These are phyloP conservation scores for Thaumetopoea pityocampa DNA, from an alignment of 1,140 invertebrate genomes.

Conservation along the genomic window DNA sequence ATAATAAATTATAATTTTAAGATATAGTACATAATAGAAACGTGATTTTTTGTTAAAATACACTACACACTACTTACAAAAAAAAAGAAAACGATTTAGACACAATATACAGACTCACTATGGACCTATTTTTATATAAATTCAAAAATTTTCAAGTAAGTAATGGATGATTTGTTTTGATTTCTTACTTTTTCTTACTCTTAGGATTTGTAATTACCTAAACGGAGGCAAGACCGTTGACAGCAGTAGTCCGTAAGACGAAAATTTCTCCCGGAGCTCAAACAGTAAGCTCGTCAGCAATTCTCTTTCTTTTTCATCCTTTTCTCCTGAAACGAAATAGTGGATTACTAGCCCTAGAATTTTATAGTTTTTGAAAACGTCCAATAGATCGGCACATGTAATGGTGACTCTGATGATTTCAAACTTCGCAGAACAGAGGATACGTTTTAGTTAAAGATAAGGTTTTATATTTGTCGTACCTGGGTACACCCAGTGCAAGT, in stretches of 20 bases:
- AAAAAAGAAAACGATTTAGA: no score
- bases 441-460: no score
- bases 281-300: slow-evolving; percentile 64
- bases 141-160: neutral
- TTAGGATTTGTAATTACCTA: slow-evolving; percentile 32
- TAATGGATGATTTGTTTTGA: neutral
- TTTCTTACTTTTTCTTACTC: neutral
- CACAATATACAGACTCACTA: no score
- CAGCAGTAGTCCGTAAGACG: slow-evolving; percentile 55
- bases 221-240: slow-evolving; percentile 61
- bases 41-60: no score
- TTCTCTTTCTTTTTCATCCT: slow-evolving; percentile 64
- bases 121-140: no score
- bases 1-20: no score
- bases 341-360: neutral
- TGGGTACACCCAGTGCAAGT: slow-evolving; percentile 80
- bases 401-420: no score
- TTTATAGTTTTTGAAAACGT: neutral
- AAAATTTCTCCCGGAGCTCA: slow-evolving; percentile 64
- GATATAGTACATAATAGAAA: no score
- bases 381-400: neutral
- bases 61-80: no score
- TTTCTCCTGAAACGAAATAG: slow-evolving; percentile 52
- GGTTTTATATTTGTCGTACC: no score
- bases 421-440: no score